These are phyloP conservation scores for Agrochola circellaris DNA, from an alignment of 2,888 invertebrate genomes.

Conservation along the genomic window DNA sequence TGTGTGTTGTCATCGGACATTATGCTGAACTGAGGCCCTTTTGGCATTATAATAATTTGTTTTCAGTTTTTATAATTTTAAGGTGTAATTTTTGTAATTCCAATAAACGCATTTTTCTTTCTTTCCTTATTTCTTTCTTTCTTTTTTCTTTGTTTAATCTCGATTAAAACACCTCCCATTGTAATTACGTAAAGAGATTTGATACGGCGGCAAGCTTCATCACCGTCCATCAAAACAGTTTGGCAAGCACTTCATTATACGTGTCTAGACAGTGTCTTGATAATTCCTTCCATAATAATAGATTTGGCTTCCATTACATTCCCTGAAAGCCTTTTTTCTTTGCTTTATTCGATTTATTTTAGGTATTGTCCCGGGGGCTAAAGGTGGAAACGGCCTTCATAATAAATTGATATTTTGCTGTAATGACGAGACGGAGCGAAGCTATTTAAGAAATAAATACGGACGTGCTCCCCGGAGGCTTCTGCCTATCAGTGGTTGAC, in stretches of 20 bases:
- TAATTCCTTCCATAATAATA: conserved; percentile 13
- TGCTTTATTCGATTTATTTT: conserved; percentile 6
- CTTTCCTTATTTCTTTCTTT: too few relatives aligned
- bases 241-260: conserved; percentile 15
- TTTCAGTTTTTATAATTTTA: too few relatives aligned
- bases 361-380: not conserved
- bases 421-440: not conserved
- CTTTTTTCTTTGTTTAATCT: too few relatives aligned
- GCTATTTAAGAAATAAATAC: not conserved
- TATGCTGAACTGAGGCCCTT: too few relatives aligned
- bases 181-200: conserved; percentile 14
- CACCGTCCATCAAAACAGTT: conserved; percentile 6
- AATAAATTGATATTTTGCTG: not conserved
- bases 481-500: not conserved
- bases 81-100: too few relatives aligned
- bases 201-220: not conserved
- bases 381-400: not conserved
- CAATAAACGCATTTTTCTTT: too few relatives aligned
- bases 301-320: conserved; percentile 8
- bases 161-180: too few relatives aligned
- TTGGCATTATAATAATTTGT: too few relatives aligned
- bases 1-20: too few relatives aligned
- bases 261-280: conserved; percentile 39
- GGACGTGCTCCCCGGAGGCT: not conserved
- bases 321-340: not conserved